Percentiles rank a stretch among this genome's conserved stretches.
Evolutionary conservation across 92 coral and sea anemone genomes (phyloP).

Genomic region (Muricea muricata): DNA sequence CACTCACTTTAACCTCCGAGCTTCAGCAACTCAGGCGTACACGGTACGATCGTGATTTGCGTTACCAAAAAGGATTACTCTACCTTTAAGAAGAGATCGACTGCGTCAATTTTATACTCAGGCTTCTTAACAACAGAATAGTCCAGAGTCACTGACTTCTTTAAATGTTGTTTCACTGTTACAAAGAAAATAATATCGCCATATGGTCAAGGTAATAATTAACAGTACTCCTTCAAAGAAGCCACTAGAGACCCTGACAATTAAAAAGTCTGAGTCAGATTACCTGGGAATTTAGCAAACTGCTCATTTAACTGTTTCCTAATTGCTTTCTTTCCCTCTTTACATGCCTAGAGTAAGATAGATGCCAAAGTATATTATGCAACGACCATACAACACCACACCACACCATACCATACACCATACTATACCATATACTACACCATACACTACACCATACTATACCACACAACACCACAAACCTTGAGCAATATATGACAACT

Average conservation of each 20-base stretch:
- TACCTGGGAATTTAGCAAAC: conserved; percentile 30
- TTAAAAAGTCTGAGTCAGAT: conserved; percentile 55
- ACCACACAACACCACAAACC: not conserved
- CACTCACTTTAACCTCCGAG: no score
- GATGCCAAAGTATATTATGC: not conserved
- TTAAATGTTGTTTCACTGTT: conserved; percentile 27
- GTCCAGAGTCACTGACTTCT: conserved; percentile 19
- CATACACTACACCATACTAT: not conserved
- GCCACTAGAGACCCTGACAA: conserved; percentile 63
- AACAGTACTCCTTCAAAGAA: no score
- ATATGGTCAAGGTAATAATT: no score
- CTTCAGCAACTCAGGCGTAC: no score
- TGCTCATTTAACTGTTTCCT: conserved; percentile 14
- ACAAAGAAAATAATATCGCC: no score
- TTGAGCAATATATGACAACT: no score
- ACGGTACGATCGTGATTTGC: no score
- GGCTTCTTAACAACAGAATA: conserved; percentile 39
- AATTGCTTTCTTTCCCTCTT: conserved; percentile 19
- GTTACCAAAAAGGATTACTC: not conserved
- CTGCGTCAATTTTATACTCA: not conserved
- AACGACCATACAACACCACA: no score
- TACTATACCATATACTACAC: no score
- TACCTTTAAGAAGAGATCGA: conserved; percentile 42
- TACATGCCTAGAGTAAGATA: not conserved
- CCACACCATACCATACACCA: not conserved